phyloP scores from a whole-genome alignment of 2,797 vertebrate genomes.

The Pseudochaenichthys georgianus region DNA sequence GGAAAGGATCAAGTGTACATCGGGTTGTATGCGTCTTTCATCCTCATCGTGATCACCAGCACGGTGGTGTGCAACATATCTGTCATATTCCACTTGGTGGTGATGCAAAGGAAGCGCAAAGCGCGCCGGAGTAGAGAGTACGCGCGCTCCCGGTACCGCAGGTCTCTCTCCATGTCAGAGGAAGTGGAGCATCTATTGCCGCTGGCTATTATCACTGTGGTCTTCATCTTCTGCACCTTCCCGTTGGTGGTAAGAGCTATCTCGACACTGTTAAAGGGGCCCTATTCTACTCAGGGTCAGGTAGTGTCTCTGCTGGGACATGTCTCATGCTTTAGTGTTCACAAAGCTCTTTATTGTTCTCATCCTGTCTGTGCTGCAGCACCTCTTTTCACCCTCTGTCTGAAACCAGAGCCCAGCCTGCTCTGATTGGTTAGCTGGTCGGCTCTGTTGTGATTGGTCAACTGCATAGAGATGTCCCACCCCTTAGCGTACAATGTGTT shows the following conservation, averaged over 20 bases:
- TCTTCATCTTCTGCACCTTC: slow-evolving; percentile 88
- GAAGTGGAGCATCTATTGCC: slow-evolving; percentile 89
- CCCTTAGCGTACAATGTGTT: too few species aligned
- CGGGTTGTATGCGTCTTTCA: slow-evolving; percentile 77
- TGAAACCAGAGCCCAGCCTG: too few species aligned
- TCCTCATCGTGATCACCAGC: slow-evolving; percentile 83
- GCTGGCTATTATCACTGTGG: slow-evolving; percentile 86
- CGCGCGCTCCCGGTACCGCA: slow-evolving; percentile 52
- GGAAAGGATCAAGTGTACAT: slow-evolving; percentile 68
- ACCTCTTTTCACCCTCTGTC: too few species aligned
- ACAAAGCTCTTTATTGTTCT: too few species aligned
- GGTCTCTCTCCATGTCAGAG: slow-evolving; percentile 65
- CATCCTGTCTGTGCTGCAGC: too few species aligned
- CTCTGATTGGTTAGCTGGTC: too few species aligned
- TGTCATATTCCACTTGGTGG: slow-evolving; percentile 81
- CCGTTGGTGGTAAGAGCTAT: slow-evolving; percentile 86
- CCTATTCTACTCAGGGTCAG: too few species aligned
- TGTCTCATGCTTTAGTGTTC: too few species aligned
- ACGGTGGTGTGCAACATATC: slow-evolving; percentile 87
- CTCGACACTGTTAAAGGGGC: not conserved
- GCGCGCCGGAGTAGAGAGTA: slow-evolving; percentile 16
- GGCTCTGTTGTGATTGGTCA: too few species aligned
- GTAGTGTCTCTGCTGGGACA: too few species aligned
- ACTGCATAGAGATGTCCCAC: too few species aligned
- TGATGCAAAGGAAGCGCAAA: slow-evolving; percentile 82